Base-by-base conservation (phyloP, 2,113 vertebrate genomes). In the Raphicerus campestris region DNA sequence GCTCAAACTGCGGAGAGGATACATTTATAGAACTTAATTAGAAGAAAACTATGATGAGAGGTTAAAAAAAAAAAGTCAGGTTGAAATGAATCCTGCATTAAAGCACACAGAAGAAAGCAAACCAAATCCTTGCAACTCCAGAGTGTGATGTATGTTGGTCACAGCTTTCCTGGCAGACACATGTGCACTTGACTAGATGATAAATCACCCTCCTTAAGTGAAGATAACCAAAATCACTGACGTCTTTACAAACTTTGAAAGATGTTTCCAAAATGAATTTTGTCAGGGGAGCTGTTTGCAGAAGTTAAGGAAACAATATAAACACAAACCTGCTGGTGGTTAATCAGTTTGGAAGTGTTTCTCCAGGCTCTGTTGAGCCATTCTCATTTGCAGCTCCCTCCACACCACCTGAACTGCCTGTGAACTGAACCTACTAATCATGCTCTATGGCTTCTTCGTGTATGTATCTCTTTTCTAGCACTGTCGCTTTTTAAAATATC, bases 1-100 rank as follows among this genome's bases (percentile, higher is more conserved):
- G 91, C 63, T 95, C 85, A 93, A 91, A 96, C 55, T 22, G 30
- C 53, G 83, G 89, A 95, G 63, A 97, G 49, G 89, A 91, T 97
- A 91, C 94, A 97, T 97, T 97, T 97, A 97, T 97, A 97, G 94
- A 97, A 97, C 97, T 98, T 98, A 98, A 98, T 98, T 98, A 97
- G 91, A 96, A 97, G 91, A 97, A 97, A 98, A 97, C 95, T 97
- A 97, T 78, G 94, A 95, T 89, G 91, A 93, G 94, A 94, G 86
- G 97, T 97, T 97, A 97, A 97, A 97, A 97, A n/a, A 60, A 35
- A 14, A 39, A 73, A 24, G 97, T 96, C 97, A 97, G 78, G 83
- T 77, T 84, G 87, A 96, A 97, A 97, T 92, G 73, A 94, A 97
- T 97, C 97, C 91, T 95, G 58, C 93, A 96, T 95, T 97, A 94